Evolutionary conservation across 2,113 vertebrate genomes (phyloP).

Genomic region (Acrocephalus arundinaceus): DNA sequence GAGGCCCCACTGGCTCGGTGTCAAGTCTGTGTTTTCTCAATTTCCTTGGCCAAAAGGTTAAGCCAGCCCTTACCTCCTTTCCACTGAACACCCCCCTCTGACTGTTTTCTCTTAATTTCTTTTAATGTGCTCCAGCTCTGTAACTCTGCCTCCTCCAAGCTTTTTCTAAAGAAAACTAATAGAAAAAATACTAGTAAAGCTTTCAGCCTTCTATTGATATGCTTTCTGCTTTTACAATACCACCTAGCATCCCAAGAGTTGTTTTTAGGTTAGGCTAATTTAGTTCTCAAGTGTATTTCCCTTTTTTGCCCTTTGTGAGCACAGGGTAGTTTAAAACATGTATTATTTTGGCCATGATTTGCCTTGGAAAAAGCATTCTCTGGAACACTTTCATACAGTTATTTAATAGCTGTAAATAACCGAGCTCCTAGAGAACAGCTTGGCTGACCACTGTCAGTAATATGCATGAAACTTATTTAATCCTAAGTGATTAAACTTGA

Average conservation of each 20-base stretch:
- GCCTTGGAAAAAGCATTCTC: not conserved
- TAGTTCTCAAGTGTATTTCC: not conserved
- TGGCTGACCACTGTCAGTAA: not conserved
- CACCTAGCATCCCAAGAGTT: not conserved
- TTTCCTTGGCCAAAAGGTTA: not conserved
- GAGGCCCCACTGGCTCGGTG: rapidly evolving
- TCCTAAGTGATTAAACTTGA: not conserved
- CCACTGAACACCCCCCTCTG: not conserved
- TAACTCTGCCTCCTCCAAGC: not conserved
- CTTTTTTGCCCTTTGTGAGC: not conserved
- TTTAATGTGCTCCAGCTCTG: not conserved
- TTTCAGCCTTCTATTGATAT: not conserved
- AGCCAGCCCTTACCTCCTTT: not conserved
- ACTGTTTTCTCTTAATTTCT: not conserved
- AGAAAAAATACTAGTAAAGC: not conserved
- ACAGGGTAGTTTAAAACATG: not conserved
- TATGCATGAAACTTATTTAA: not conserved
- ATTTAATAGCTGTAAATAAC: not conserved
- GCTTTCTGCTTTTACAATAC: not conserved
- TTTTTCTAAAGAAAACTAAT: not conserved
- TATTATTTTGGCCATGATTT: not conserved
- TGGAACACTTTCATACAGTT: not conserved
- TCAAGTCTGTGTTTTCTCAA: too few species aligned
- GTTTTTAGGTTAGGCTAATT: not conserved
- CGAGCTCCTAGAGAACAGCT: not conserved